A percentile compares a stretch with the other conserved stretches of the same genome.
These are phyloP conservation scores for Drosophila limbata DNA, from an alignment of 2,888 invertebrate genomes.

Conservation along the genomic window DNA sequence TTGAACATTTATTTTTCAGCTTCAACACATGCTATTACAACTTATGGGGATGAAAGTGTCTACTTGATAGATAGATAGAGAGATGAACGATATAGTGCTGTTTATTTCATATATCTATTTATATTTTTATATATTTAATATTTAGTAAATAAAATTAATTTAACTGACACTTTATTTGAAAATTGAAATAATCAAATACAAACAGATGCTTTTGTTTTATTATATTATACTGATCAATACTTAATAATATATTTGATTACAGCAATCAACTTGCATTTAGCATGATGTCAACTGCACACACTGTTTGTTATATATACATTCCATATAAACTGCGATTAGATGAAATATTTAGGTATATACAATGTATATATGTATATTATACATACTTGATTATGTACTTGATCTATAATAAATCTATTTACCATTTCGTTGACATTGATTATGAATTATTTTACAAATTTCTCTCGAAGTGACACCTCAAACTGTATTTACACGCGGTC, in stretches of 20 bases:
- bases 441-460: constrained; percentile 73
- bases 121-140: constrained; percentile 30
- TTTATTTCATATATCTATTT: constrained; percentile 17
- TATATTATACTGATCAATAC: constrained; percentile 56
- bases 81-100: constrained; percentile 1
- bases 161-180: constrained; percentile 65
- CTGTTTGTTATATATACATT: constrained; percentile 34
- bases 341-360: constrained; percentile 21
- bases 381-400: constrained; percentile 28
- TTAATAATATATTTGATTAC: constrained; percentile 60
- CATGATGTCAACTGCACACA: constrained; percentile 31
- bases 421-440: constrained; percentile 48
- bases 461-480: constrained; percentile 51
- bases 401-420: constrained; percentile 41
- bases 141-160: constrained; percentile 67
- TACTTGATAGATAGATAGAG: neutral
- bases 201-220: constrained; percentile 31
- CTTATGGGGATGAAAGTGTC: constrained; percentile 38
- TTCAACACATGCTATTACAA: constrained; percentile 49
- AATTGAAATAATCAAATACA: constrained; percentile 65
- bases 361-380: too few relatives aligned
- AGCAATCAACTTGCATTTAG: constrained; percentile 48
- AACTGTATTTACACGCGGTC: constrained; percentile 71
- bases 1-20: constrained; percentile 53
- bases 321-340: constrained; percentile 43